Base-by-base conservation (phyloP, 1,140 invertebrate genomes). In the Drosophila sproati region DNA sequence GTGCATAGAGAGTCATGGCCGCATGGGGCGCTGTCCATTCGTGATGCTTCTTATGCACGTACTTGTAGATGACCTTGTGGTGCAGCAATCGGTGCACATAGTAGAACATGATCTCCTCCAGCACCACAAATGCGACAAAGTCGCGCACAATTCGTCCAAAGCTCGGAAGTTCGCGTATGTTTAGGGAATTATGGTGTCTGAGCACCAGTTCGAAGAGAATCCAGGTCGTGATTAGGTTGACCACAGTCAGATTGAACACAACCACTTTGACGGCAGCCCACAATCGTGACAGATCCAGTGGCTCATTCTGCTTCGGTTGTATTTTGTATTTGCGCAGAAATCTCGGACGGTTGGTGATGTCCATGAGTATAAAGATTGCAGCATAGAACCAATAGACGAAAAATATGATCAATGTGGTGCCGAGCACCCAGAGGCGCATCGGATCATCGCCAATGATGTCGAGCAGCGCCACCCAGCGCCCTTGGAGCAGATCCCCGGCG, bases 11-110 rank as follows among this genome's bases (percentile, higher is more conserved):
- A 2, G 97, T 95, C 0, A 96, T 96, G 2, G 98, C 94, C 3
- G 96, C 96, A 50, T 97, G 94, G 1, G 96, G 96, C 1, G 96
- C 95, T 4, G 96, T 96, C 96, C 96, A 97, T 88, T 97, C 95
- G 73, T 97, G 96, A 87, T 98, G 97, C 68, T 95, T 94, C 91
- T 98, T 98, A 92, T 98, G 97, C 62, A 98, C 95, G 78, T 95
- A 94, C 80, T 96, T 96, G 92, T 98, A 98, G 4, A 98, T 80
- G 29, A 93, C 93, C 35, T 94, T 94, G 78, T 95, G 95, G 82
- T 98, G 97, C 3, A 97, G 92, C 56, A 97, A 89, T 85, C 97
- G 97, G 92, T 98, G 97, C 3, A 95, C 95, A 92, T 98, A 98
- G 92, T 98, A 98, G 93, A 98, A 98, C 79, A 94, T 94, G 73